Percentiles rank a stretch among this genome's conserved stretches.
Conservation (phyloP, 2,888 invertebrate genomes). For the Liposcelis brunnea region DNA sequence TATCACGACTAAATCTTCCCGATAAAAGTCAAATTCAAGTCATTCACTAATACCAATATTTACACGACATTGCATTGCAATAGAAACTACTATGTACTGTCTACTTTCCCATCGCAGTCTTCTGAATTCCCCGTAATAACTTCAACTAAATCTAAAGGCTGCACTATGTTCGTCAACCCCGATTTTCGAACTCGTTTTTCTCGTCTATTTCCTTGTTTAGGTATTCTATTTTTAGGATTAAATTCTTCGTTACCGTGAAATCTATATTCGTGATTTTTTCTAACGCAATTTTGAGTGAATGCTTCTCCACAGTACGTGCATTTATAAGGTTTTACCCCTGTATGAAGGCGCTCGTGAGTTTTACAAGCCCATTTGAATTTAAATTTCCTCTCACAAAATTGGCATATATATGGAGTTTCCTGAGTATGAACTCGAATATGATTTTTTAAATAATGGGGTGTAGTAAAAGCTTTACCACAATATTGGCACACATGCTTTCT, state of each 20-base stretch:
- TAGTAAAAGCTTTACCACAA: not conserved
- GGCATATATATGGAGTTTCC: not conserved
- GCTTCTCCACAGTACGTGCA: not conserved
- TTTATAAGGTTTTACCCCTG: slow-evolving; percentile 4
- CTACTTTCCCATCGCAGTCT: too few species aligned
- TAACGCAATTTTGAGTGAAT: slow-evolving; percentile 2
- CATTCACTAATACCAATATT: too few species aligned
- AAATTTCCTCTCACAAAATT: not conserved
- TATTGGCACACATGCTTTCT: not conserved
- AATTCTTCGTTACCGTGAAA: slow-evolving; percentile 5
- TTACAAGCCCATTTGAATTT: not conserved
- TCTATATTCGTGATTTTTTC: slow-evolving; percentile 3
- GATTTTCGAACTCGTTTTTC: too few species aligned
- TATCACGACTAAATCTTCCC: too few species aligned
- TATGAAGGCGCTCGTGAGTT: slow-evolving; percentile 1
- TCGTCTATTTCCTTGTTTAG: too few species aligned
- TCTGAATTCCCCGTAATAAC: too few species aligned
- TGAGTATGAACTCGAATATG: not conserved
- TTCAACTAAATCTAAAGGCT: too few species aligned
- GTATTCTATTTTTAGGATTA: not conserved
- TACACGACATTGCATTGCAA: too few species aligned
- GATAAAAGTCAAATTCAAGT: too few species aligned
- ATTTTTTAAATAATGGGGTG: not conserved
- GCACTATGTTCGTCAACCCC: too few species aligned
- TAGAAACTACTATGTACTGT: too few species aligned